Evolutionary conservation across 1,140 invertebrate species (phyloP).

Genomic region (Penaeus indicus): DNA sequence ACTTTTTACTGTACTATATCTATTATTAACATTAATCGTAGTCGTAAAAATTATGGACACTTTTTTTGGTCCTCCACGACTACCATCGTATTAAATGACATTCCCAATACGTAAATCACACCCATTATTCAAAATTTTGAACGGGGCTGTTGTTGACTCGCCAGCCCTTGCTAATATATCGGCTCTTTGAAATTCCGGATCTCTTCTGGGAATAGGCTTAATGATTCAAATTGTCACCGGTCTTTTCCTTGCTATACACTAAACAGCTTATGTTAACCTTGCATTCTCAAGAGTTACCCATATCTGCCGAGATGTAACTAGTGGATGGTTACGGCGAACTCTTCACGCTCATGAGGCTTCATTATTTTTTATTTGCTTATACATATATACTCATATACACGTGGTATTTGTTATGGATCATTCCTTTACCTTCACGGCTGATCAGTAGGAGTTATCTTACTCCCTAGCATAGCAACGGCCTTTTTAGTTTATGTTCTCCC

Average conservation of each 20-base stretch:
- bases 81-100: background rate
- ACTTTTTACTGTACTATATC: no score
- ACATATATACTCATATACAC: conserved; percentile 54
- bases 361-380: no score
- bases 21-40: background rate
- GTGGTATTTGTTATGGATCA: conserved; percentile 67
- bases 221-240: conserved; percentile 1
- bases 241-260: background rate
- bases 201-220: background rate
- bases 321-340: conserved; percentile 74
- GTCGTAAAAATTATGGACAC: conserved; percentile 16
- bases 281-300: conserved; percentile 73
- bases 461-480: conserved; percentile 76
- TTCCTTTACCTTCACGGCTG: conserved; percentile 43
- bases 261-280: conserved; percentile 17
- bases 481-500: conserved; percentile 81
- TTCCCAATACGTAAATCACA: background rate
- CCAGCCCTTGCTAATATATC: conserved; percentile 10
- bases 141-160: background rate
- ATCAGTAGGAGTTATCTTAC: conserved; percentile 74
- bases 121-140: conserved; percentile 28
- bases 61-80: background rate
- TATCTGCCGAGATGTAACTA: conserved; percentile 68
- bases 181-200: conserved; percentile 13
- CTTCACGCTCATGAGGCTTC: conserved; percentile 72